Evolutionary conservation across 1,140 invertebrate species (phyloP), one percentile per base, ranked within the genome.

Genomic region (Eciton burchellii): DNA sequence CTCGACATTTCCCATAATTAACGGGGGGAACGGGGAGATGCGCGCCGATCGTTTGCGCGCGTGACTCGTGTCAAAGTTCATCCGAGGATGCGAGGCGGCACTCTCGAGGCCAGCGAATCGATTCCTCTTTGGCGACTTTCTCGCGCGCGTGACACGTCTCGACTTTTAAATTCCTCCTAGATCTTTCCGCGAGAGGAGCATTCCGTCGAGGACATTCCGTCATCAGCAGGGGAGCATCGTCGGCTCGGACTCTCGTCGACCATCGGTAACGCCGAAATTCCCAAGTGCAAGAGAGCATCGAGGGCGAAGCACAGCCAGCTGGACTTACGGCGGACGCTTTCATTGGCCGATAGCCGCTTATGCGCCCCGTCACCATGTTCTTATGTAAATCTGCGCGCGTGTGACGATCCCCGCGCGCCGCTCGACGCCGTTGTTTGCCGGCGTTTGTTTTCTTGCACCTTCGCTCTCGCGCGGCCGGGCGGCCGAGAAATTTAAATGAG

Each of bases 401-500:
- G 81, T 68, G 62, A 76, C 81, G 85, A 57, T 47, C 68, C 85
- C 72, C 57, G 71, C 57, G 71, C 70, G 41, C 49, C 54, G 35
- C 63, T 77, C 43, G 72, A 59, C 52, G 43, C 74, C 62, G 62
- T 79, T 79, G 60, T 83, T 83, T 45, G 63, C 63, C 63, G 47
- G 56, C 74, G 24, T 82, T 82, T 73, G 49, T 82, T 82, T 59
- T 66, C 68, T 56, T 56, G 66, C 66, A 65, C 52, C 59, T 65
- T 35, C 60, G 41, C 26, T 63, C 54, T 63, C 54, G 52, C 49
- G 35, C 45, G 2, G 57, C 47, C 49, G 59, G n/a, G n/a, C 41
- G 43, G 62, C 19, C 71, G 81, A 83, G 62, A 83, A 66, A 83
- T 79, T 83, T 68, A 66, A 83, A 79, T 83, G 41, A 79, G 81